Evolutionary conservation across 2,113 vertebrate species (phyloP).

Genomic region (Neodon shergylaensis): DNA sequence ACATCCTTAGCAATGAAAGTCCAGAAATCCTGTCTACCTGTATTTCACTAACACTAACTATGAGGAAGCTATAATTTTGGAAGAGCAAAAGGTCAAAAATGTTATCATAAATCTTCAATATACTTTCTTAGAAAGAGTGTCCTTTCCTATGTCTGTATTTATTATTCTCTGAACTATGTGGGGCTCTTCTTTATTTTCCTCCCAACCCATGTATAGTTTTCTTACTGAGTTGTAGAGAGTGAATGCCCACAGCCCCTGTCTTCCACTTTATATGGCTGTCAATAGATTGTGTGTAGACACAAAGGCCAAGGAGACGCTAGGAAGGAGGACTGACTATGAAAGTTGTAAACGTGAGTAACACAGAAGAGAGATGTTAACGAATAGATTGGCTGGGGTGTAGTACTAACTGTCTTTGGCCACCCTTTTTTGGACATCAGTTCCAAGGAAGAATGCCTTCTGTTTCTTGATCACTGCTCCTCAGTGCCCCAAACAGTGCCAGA

Average conservation of each 20-base stretch:
- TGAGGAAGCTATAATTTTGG: slow-evolving; percentile 26
- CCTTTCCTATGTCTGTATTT: slow-evolving; percentile 1
- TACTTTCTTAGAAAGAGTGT: neutral
- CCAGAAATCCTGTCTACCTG: slow-evolving; percentile 8
- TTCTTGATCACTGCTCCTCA: neutral
- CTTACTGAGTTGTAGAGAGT: slow-evolving; percentile 38
- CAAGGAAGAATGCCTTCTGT: neutral
- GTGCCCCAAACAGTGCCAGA: neutral
- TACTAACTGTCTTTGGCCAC: neutral
- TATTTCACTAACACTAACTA: slow-evolving; percentile 9
- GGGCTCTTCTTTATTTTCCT: neutral
- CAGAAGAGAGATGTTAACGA: neutral
- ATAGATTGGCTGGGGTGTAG: neutral
- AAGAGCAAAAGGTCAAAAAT: slow-evolving; percentile 40
- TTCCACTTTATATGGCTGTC: neutral
- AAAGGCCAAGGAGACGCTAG: neutral
- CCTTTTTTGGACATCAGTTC: neutral
- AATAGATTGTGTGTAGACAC: neutral
- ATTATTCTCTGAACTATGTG: slow-evolving; percentile 34
- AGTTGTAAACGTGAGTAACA: neutral
- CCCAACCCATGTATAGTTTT: neutral
- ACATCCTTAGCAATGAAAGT: neutral
- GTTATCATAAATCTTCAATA: neutral
- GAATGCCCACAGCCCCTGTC: neutral
- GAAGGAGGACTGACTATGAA: neutral